Evolutionary conservation across 1,140 invertebrate species (phyloP), one percentile per base, ranked within the genome.

Genomic region (Drosophila pallidifrons): DNA sequence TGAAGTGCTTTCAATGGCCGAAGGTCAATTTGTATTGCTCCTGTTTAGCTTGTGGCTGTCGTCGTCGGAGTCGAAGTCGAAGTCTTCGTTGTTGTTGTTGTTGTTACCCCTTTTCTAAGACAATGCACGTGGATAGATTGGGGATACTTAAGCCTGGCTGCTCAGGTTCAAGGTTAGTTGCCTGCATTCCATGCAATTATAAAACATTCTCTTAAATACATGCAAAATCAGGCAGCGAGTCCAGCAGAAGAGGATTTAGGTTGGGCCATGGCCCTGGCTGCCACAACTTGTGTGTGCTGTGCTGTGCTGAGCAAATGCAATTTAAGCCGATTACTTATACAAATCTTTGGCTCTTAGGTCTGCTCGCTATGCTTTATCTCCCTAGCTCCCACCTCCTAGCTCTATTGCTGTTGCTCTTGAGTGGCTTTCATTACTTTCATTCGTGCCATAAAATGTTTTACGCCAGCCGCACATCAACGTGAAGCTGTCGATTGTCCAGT

Each of bases 281-380:
- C 68, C 28, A 35, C 11, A 46, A 61, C 30, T 54, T 79, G 51
- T 63, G n/a, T 10, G 10, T 32, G 30, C 30, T 32, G 30, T 32
- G 30, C 30, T 59, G 57, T 38, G 35, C 8, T 5, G 32, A 64
- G 69, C 63, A 80, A 78, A 65, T 71, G 75, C 69, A 82, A 78
- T 75, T 89, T 87, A 87, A 87, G 85, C 83, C 83, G 83, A 87
- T 87, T 87, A 87, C 73, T 64, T 72, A 25, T 64, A 70, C 47
- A 88, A 87, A 77, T 88, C 79, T 74, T 61, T 54, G 55, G 7
- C 52, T 25, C 20, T 30, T 63, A 16, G 57, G 41, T 75, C 3
- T 6, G 11, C 2, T 28, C 35, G 11, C 32, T 11, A n/a, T 5
- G n/a, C 32, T 28, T 4, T 16, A 25, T 25, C 8, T 20, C 38